Base-by-base conservation (phyloP, 1,140 invertebrate species). In the Thaumetopoea pityocampa region DNA sequence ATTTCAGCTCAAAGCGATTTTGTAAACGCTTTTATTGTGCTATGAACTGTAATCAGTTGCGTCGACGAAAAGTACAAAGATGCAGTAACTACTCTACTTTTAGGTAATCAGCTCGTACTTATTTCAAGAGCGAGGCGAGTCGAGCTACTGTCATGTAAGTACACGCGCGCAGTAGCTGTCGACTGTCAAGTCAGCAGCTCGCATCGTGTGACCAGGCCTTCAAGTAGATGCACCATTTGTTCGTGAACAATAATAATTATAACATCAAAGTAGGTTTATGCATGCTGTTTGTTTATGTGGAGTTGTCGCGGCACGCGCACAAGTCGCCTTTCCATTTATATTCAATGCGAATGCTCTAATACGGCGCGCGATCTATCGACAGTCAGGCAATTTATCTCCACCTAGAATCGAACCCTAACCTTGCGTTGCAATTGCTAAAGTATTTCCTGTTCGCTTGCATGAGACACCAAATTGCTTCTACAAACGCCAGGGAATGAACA, bases 381-480 rank as follows among this genome's bases (percentile, higher is more conserved):
- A 67, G 61, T 53, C 33, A 16, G 51, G 42, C 56, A 66, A 76
- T 76, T 76, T 80, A 77, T 80, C 68, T 74, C 56, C 50, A 32
- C 48, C 51, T 41, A 46, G 70, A 63, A 77, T 77, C 68, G 62
- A 69, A 70, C 61, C 60, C 60, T 58, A 64, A 66, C 64, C 65
- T 66, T 63, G 65, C 64, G 30, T 49, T 55, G 67, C 67, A 63
- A 72, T 67, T 72, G 61, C 52, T 52, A 53, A 40, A 34, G 51
- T 59, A 67, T 69, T 69, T 69, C 67, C 67, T 68, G 54, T 63
- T 71, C 51, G 50, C 58, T 69, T 60, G 53, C 63, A 60, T 67
- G 71, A 72, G n/a, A n/a, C 66, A 68, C 66, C 59, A 71, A 74
- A 79, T 79, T 76, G 72, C 72, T 79, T 67, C 72, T 65, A 67